These are phyloP conservation scores for Clarias macrocephalus DNA, from an alignment of 2,113 vertebrate genomes.

Conservation along the genomic window DNA sequence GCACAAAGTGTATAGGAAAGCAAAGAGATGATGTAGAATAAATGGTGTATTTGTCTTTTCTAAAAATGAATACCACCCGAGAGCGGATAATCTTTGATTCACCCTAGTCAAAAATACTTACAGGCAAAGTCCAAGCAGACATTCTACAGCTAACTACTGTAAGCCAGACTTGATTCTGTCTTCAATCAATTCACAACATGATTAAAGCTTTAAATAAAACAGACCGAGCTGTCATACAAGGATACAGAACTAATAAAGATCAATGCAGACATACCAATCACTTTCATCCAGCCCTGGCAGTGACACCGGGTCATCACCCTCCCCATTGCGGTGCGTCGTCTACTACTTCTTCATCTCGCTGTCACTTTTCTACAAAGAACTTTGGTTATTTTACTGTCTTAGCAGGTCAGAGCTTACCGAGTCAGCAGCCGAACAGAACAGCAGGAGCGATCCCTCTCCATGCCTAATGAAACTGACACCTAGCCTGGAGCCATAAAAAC, in stretches of 20 bases:
- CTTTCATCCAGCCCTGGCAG: constrained; percentile 69
- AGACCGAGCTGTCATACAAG: background rate
- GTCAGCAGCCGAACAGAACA: background rate
- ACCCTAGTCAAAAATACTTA: background rate
- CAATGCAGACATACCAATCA: constrained; percentile 62
- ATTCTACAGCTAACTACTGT: background rate
- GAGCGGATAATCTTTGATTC: no score
- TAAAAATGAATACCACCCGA: no score
- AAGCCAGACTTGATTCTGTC: background rate
- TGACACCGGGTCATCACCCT: constrained; percentile 54
- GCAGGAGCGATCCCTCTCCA: background rate
- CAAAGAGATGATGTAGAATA: no score
- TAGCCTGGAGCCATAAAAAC: constrained; percentile 1
- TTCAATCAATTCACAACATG: background rate
- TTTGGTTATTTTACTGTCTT: background rate
- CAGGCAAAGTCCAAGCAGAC: background rate
- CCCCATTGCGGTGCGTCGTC: background rate
- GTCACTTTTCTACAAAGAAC: background rate
- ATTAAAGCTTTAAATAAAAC: constrained; percentile 9
- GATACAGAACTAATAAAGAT: background rate
- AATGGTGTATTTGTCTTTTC: no score
- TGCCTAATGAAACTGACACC: constrained; percentile 1
- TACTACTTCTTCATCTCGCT: background rate
- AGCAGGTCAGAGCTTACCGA: background rate
- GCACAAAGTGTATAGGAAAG: no score